A percentile compares a stretch with the other conserved stretches of the same genome.
phyloP scores from a whole-genome alignment of 2,797 vertebrate species.

The Bufotes viridis region DNA sequence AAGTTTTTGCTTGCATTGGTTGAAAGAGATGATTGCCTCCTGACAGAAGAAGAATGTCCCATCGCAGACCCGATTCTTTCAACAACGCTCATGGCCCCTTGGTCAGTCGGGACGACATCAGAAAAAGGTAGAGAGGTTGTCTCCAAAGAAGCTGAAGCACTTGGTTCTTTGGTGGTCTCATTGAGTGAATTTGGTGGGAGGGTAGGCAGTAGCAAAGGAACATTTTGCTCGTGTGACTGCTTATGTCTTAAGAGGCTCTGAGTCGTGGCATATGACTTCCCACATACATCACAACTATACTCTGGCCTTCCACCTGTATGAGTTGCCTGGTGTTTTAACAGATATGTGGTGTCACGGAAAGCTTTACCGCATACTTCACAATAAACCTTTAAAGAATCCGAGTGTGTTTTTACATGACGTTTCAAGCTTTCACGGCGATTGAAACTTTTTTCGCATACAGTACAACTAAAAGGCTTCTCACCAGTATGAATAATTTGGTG shows the following conservation, averaged over 20 bases:
- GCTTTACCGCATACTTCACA: constrained; percentile 75
- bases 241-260: constrained; percentile 77
- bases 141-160: not conserved
- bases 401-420: constrained; percentile 74
- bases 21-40: constrained; percentile 25
- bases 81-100: constrained; percentile 22
- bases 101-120: constrained; percentile 33
- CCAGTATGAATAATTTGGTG: constrained; percentile 95
- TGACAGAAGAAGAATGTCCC: constrained; percentile 16
- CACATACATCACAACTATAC: constrained; percentile 74
- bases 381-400: constrained; percentile 69
- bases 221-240: constrained; percentile 66
- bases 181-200: constrained; percentile 58
- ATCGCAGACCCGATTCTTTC: constrained; percentile 43
- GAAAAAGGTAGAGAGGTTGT: constrained; percentile 34
- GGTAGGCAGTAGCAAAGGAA: not conserved
- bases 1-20: constrained; percentile 67
- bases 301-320: constrained; percentile 66
- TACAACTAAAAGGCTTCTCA: constrained; percentile 81
- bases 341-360: constrained; percentile 73
- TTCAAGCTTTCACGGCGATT: constrained; percentile 77
- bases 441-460: constrained; percentile 73
- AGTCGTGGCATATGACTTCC: constrained; percentile 73
- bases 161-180: constrained; percentile 65
- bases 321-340: constrained; percentile 73